A percentile compares a stretch with the other conserved stretches of the same genome.
These are phyloP conservation scores for Magallana ariakensis DNA, from an alignment of 1,140 invertebrate species.

Conservation along the genomic window DNA sequence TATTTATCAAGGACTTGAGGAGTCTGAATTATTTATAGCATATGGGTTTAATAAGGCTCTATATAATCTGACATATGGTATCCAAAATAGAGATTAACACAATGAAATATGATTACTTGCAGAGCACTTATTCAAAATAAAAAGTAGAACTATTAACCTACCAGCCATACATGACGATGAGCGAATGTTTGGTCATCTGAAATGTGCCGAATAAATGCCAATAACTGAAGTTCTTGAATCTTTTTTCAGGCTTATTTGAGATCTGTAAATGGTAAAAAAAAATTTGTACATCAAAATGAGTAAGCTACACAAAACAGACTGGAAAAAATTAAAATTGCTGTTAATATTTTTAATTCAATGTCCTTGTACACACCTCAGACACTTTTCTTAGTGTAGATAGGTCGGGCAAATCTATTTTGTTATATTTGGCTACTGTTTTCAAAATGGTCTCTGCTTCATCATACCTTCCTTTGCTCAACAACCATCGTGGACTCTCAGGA, in stretches of 20 bases:
- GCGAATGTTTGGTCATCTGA: conserved; percentile 61
- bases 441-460: conserved; percentile 68
- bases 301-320: background rate
- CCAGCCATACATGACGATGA: conserved; percentile 75
- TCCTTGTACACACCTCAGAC: background rate
- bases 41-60: too few relatives aligned
- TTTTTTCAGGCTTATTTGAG: conserved; percentile 56
- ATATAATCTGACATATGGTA: too few relatives aligned
- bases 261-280: conserved; percentile 58
- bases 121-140: too few relatives aligned
- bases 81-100: too few relatives aligned
- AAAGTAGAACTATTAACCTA: conserved; percentile 53
- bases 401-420: background rate
- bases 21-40: too few relatives aligned
- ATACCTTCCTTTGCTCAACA: conserved; percentile 62
- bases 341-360: too few relatives aligned
- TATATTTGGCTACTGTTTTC: conserved; percentile 62
- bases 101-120: too few relatives aligned
- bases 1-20: too few relatives aligned
- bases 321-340: too few relatives aligned
- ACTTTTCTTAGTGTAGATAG: background rate
- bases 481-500: conserved; percentile 73
- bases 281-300: background rate
- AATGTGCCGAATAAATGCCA: conserved; percentile 71
- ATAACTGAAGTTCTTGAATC: conserved; percentile 70